Evolutionary conservation across 2,888 invertebrate species (phyloP), one percentile per base, ranked within the genome.

Genomic region (Acleris laterana): DNA sequence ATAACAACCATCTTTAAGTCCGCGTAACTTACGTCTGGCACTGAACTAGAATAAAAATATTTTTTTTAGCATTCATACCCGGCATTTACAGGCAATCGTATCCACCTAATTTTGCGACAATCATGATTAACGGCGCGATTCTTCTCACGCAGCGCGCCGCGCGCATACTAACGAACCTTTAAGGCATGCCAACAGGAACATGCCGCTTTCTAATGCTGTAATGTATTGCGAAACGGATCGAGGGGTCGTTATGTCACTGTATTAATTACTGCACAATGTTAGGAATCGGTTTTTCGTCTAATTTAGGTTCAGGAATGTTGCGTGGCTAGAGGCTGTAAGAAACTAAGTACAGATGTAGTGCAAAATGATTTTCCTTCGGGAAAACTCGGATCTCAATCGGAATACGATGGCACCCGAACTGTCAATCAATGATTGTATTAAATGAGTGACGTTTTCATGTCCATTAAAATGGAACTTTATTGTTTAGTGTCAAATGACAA

Each of bases 151-250:
- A 60, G 6, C 28, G n/a, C 61, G 22, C 51, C 16, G 55, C 22
- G 17, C 48, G 57, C 51, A 58, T 62, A 32, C 58, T 46, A 51
- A 56, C 57, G 60, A 42, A 49, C 42, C 19, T 52, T 69, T 62
- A 63, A 74, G 79, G 90, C 77, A 88, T 85, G 86, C 84, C 84
- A 84, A 74, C 84, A 86, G 90, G 89, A 89, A 87, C 87, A 81
- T 77, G 77, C 80, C 75, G 87, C 91, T 92, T 92, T 92, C 91
- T 90, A 91, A 87, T 90, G 86, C 74, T 85, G 90, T 89, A 90
- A 91, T 80, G 68, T 76, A 70, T 90, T 91, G 84, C 91, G 86
- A 87, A 84, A 90, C 79, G 71, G 61, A 78, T 80, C 80, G 81
- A 82, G 83, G 87, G 83, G 81, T 83, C 78, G 81, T 90, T 90